Evolutionary conservation across 2,888 invertebrate species (phyloP), one percentile per base, ranked within the genome.

Genomic region (Eupeodes luniger): DNA sequence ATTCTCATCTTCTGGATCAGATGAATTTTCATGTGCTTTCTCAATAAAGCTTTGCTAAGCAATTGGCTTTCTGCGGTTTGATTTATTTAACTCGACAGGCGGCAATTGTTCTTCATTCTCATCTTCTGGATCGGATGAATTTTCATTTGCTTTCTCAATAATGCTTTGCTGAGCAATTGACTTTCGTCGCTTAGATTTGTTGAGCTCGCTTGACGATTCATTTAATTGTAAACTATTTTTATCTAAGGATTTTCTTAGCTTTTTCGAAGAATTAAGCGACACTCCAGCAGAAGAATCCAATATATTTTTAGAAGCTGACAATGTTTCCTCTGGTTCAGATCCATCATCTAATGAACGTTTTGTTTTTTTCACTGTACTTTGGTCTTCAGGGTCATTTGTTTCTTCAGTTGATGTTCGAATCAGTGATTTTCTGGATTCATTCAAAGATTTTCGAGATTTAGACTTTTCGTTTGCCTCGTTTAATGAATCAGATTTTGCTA

Each of bases 371-470:
- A 61, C 10, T 55, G 40, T 81, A 61, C 40, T 34, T 40, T 55
- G 47, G 11, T 66, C 27, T n/a, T 51, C 12, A 19, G 64, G 16
- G 7, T 67, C 67, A 19, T 62, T 16, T 6, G 16, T 11, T 9
- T 81, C 72, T 55, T 66, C 76, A 1, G 74, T 75, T 11, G 78
- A 78, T 2, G 72, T 67, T 6, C 66, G 67, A 47, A 55, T 14
- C 0, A 72, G 9, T 6, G 81, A 77, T 14, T 66, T 70, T 47
- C 53, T 81, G 4, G 81, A 69, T 34, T 27, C n/a, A 2, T 76
- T 81, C 2, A 72, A 36, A 12, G 79, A 64, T 72, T 90, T 78
- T 11, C 89, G 79, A 6, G 90, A 90, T 36, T 53, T 27, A 0
- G n/a, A 16, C 4, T 9, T 11, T 51, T 64, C 14, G 47, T 72